A percentile compares a stretch with the other conserved stretches of the same genome.
These are phyloP conservation scores for Xyrichtys novacula DNA, from an alignment of 2,797 vertebrate genomes.

Conservation along the genomic window DNA sequence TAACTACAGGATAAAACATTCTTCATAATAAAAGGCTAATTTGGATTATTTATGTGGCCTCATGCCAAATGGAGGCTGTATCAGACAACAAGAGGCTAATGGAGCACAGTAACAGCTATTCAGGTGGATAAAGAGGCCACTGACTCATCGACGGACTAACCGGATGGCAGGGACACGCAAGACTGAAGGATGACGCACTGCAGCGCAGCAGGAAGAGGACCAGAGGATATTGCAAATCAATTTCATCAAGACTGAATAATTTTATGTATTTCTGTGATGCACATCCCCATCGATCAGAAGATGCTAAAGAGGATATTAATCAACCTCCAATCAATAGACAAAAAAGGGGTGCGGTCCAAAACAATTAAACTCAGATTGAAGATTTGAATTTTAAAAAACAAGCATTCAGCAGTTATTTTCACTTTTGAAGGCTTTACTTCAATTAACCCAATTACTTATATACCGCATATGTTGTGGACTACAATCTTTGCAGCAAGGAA, in stretches of 20 bases:
- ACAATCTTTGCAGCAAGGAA: too few species aligned
- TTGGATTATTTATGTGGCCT: conserved; percentile 38
- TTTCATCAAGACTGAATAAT: conserved; percentile 1
- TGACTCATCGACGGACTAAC: conserved; percentile 57
- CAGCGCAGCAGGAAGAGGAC: conserved; percentile 15
- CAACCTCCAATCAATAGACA: too few species aligned
- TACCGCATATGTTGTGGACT: too few species aligned
- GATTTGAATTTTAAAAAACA: too few species aligned
- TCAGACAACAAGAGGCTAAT: conserved; percentile 25
- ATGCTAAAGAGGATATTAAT: not conserved
- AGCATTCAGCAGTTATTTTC: too few species aligned
- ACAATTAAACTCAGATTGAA: too few species aligned
- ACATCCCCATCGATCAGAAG: not conserved
- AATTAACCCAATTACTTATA: too few species aligned
- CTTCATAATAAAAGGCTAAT: conserved; percentile 26
- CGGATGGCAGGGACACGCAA: conserved; percentile 47
- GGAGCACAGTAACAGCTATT: conserved; percentile 22
- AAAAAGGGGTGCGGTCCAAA: too few species aligned
- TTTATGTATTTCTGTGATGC: not conserved
- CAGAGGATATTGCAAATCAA: not conserved
- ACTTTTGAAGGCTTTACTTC: too few species aligned
- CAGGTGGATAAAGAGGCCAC: conserved; percentile 20
- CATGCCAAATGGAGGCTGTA: conserved; percentile 24
- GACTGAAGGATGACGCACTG: conserved; percentile 11
- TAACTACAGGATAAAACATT: conserved; percentile 28